These are phyloP conservation scores for Phylloscopus whistleri DNA, from an alignment of 2,113 vertebrate genomes.

Conservation along the genomic window DNA sequence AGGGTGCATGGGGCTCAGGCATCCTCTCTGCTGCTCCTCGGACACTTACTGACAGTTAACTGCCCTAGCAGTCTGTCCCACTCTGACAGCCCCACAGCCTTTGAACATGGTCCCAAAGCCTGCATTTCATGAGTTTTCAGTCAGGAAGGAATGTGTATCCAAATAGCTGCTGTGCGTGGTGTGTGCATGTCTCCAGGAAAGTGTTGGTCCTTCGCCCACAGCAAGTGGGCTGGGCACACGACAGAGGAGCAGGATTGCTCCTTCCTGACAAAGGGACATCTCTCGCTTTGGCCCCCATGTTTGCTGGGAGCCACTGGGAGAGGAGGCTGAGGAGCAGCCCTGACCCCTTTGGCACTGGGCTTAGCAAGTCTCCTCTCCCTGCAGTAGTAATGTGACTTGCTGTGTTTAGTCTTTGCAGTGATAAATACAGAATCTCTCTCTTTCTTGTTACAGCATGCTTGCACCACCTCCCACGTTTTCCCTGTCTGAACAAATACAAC, in stretches of 20 bases:
- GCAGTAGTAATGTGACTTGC: constrained; percentile 10
- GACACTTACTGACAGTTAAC: neutral
- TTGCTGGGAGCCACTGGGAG: constrained; percentile 2
- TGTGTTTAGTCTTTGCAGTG: constrained; percentile 31
- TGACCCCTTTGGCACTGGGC: neutral
- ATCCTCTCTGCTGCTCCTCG: neutral
- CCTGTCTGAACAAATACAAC: constrained; percentile 46
- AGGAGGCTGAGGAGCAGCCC: neutral
- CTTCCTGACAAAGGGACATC: neutral
- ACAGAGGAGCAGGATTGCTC: neutral
- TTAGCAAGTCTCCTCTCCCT: constrained; percentile 21
- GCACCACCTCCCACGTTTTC: constrained; percentile 55
- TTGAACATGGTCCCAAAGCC: neutral
- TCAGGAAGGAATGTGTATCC: neutral
- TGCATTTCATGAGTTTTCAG: neutral
- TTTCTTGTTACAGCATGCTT: constrained; percentile 38
- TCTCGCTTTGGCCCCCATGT: neutral
- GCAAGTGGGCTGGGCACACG: neutral
- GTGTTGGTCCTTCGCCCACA: neutral
- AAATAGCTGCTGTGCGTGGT: neutral
- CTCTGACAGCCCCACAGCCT: neutral
- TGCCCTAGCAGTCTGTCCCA: neutral
- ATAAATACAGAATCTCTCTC: constrained; percentile 41
- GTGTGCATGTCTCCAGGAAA: neutral
- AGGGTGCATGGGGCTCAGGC: neutral